A percentile compares a stretch with the other conserved stretches of the same genome.
Conservation (phyloP, 64 coral and sea anemone genomes). For the Hydrozoanthus tunicans region DNA sequence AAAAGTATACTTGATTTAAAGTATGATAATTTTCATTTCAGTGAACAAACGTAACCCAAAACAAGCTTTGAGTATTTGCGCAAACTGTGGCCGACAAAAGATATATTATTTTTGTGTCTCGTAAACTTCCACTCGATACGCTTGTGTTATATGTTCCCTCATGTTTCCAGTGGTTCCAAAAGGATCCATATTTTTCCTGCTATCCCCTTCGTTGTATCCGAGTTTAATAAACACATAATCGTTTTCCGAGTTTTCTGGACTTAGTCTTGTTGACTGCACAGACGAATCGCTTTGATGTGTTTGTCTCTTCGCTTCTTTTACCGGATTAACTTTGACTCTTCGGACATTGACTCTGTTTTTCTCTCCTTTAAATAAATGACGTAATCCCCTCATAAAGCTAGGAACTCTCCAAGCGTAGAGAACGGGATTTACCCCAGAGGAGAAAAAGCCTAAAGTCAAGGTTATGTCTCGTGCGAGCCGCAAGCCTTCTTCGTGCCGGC, state of each 20-base stretch:
- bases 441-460: conserved; percentile 79
- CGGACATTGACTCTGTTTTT: not conserved
- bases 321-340: conserved; percentile 18
- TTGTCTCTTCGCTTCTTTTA: not conserved
- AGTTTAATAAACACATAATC: not conserved
- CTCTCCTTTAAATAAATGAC: conserved; percentile 51
- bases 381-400: conserved; percentile 63
- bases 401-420: conserved; percentile 86
- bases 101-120: not conserved
- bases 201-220: not conserved
- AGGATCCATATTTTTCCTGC: not conserved
- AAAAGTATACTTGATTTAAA: not conserved
- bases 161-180: not conserved
- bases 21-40: too few species aligned
- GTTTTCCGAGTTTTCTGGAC: not conserved
- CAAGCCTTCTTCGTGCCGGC: conserved; percentile 51
- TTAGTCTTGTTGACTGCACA: conserved; percentile 8
- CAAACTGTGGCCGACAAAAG: not conserved
- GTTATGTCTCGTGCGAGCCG: conserved; percentile 75
- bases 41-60: not conserved
- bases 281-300: conserved; percentile 3
- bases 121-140: not conserved
- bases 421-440: conserved; percentile 79
- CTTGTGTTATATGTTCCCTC: conserved; percentile 2
- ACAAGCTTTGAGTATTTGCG: not conserved